Conservation (phyloP, 2,888 invertebrate species). For the Drosophila flavopinicola region DNA sequence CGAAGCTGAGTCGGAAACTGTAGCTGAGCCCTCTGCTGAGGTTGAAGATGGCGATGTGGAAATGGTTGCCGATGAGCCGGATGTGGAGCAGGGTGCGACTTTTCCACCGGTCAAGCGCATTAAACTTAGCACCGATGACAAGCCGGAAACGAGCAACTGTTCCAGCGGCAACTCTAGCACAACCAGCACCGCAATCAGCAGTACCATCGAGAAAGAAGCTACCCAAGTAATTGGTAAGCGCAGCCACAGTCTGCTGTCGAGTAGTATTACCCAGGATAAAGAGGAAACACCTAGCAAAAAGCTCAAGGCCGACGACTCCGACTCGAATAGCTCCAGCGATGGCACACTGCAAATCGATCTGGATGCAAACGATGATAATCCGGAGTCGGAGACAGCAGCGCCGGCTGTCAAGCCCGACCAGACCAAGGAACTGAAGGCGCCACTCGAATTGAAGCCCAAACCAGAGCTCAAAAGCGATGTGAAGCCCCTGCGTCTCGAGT, state of each 20-base stretch:
- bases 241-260: conserved; percentile 24
- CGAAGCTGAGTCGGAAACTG: conserved; percentile 19
- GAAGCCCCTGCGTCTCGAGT: conserved; percentile 72
- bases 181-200: background rate
- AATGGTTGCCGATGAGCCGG: conserved; percentile 19
- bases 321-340: conserved; percentile 65
- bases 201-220: conserved; percentile 4
- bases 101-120: conserved; percentile 41
- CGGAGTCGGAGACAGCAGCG: conserved; percentile 14
- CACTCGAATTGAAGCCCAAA: conserved; percentile 72
- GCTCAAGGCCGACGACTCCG: conserved; percentile 58
- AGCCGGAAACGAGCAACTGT: conserved; percentile 31
- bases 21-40: conserved; percentile 12
- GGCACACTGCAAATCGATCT: conserved; percentile 63
- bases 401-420: background rate
- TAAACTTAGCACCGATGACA: conserved; percentile 51
- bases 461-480: conserved; percentile 66
- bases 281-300: conserved; percentile 53
- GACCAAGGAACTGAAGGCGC: conserved; percentile 9
- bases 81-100: conserved; percentile 14
- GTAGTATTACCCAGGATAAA: conserved; percentile 9
- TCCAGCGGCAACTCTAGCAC: conserved; percentile 6
- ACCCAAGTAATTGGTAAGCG: conserved; percentile 34
- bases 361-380: conserved; percentile 44
- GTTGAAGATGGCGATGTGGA: conserved; percentile 13